Conservation (phyloP, 1,140 invertebrate genomes). For the Meloidogyne floridensis region DNA sequence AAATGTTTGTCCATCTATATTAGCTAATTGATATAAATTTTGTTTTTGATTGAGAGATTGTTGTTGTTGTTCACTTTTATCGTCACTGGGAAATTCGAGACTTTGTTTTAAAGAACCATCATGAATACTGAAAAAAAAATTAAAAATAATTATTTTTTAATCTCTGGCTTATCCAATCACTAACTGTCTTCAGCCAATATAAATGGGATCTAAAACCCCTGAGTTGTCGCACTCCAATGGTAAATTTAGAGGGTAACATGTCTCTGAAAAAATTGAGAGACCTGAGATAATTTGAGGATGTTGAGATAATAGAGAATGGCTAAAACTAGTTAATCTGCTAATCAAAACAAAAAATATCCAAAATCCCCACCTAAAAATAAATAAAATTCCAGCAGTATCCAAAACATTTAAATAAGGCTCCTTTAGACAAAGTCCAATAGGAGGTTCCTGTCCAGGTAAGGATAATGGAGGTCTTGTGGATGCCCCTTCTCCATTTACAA, state of each 20-base stretch:
- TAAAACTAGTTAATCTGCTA: no score
- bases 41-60: not conserved
- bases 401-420: conserved; percentile 19
- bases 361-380: conserved; percentile 21
- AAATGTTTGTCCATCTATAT: conserved; percentile 28
- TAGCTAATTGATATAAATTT: conserved; percentile 9
- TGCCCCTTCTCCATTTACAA: conserved; percentile 26
- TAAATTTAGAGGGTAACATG: no score
- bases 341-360: not conserved
- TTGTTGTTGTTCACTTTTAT: conserved; percentile 8
- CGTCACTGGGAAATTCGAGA: conserved; percentile 11
- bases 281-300: no score
- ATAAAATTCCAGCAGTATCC: conserved; percentile 7
- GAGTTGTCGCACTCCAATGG: no score
- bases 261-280: no score
- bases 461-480: conserved; percentile 23
- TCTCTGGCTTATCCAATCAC: no score
- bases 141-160: not conserved
- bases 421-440: conserved; percentile 22
- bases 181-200: no score
- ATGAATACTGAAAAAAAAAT: conserved; percentile 19
- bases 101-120: conserved; percentile 18
- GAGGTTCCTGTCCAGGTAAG: not conserved
- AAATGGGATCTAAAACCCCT: no score
- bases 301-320: no score